Evolutionary conservation across 2,113 vertebrate genomes (phyloP), one percentile per base, ranked within the genome.

Genomic region (Toxostoma redivivum): DNA sequence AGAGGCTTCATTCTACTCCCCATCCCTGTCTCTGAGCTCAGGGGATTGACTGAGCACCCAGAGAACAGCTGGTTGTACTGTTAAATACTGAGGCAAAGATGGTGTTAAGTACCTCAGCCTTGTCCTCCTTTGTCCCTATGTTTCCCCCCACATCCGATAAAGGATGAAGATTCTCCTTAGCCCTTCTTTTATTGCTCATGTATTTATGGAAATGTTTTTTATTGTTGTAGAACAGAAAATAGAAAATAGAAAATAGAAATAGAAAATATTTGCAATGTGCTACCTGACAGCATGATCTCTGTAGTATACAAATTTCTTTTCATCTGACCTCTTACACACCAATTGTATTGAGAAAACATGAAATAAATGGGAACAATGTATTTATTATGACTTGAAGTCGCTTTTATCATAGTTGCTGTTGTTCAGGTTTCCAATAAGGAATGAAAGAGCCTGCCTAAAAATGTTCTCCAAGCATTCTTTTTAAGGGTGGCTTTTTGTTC

Each of bases 361-460:
- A 92, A 96, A 94, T 94, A 93, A 94, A 82, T 7, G 20, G 40
- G 64, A 94, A 78, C 64, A 94, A 78, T 81, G 37, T 73, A 60
- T 93, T 92, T 96, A 82, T 69, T 80, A 58, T 89, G 62, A 89
- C 51, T 92, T 88, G 40, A 80, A 85, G 78, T 91, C 93, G 30
- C 62, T 86, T 95, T 96, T 91, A n/a, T 72, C 11, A 0, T 2
- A 0, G 48, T 92, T 90, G 12, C 40, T 88, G 77, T 84, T 93
- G 88, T 93, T 90, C 80, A 64, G n/a, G n/a, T 81, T 93, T 31
- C 57, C 0, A 1, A 92, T 86, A 35, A 86, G 57, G n/a, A 90
- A 45, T 65, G 45, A 86, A 93, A 83, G 44, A 81, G 31, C 28
- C 77, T 71, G 21, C 44, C 82, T 90, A 65, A 82, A 79, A 57